phyloP scores from a whole-genome alignment of 1,140 invertebrate species.

The Caerostris darwini region DNA sequence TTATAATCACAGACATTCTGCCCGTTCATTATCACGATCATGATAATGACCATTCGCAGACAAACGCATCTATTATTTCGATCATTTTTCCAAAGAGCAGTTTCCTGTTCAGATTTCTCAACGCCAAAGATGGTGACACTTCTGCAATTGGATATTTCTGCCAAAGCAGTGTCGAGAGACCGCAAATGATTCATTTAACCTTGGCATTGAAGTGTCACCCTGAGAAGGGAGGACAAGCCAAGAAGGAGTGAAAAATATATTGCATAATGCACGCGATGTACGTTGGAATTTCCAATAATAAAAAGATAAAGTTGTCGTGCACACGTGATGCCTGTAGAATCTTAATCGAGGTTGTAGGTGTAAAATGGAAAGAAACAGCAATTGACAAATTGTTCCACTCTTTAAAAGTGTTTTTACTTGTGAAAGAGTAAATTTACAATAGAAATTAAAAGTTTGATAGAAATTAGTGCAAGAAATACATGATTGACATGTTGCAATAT shows the following conservation, averaged over 20 bases:
- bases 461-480: no score
- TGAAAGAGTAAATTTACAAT: no score
- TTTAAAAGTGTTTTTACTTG: no score
- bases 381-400: background rate
- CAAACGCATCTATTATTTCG: background rate
- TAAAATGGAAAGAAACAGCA: background rate
- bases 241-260: background rate
- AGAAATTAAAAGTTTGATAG: no score
- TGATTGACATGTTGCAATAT: no score
- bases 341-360: background rate
- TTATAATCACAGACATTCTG: background rate
- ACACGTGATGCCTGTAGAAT: background rate
- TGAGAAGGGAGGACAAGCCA: background rate
- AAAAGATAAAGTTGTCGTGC: background rate
- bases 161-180: background rate
- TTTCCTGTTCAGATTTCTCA: background rate
- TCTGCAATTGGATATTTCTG: constrained; percentile 2
- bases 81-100: background rate
- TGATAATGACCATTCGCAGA: background rate
- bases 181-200: constrained; percentile 60
- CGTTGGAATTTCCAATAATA: background rate
- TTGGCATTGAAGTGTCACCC: constrained; percentile 55
- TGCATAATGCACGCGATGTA: constrained; percentile 28
- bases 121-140: constrained; percentile 21
- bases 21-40: background rate